phyloP scores from a whole-genome alignment of 2,888 invertebrate genomes.

The Xestobium rufovillosum region DNA sequence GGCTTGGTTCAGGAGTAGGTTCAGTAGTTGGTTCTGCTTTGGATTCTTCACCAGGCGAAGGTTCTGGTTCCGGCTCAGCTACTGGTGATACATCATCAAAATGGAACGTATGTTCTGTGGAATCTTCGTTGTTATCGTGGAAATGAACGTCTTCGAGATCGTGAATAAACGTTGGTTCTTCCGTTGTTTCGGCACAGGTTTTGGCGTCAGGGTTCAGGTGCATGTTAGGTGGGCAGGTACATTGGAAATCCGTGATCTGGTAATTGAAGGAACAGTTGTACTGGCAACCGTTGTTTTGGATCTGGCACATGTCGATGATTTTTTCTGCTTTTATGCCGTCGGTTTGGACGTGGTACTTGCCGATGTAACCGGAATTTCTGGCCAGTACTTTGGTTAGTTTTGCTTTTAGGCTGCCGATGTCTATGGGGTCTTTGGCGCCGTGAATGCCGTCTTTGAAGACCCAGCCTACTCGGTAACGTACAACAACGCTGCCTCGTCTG shows the following conservation, averaged over 20 bases:
- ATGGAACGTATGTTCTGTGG: conserved; percentile 33
- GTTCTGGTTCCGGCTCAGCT: conserved; percentile 32
- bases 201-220: conserved; percentile 45
- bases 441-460: conserved; percentile 46
- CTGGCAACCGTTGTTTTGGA: conserved; percentile 58
- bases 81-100: conserved; percentile 32
- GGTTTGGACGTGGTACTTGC: conserved; percentile 39
- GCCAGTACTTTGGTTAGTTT: conserved; percentile 47
- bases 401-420: conserved; percentile 42
- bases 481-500: conserved; percentile 59
- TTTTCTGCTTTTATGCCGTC: conserved; percentile 42
- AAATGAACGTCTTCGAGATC: conserved; percentile 23
- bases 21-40: conserved; percentile 30
- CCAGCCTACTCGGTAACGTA: conserved; percentile 61
- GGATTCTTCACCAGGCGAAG: conserved; percentile 29
- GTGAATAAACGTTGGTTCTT: conserved; percentile 27
- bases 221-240: conserved; percentile 55
- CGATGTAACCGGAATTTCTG: conserved; percentile 46
- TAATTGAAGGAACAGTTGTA: conserved; percentile 62
- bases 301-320: conserved; percentile 59
- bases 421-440: conserved; percentile 46
- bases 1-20: conserved; percentile 17
- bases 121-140: conserved; percentile 24
- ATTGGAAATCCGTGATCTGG: conserved; percentile 52
- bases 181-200: conserved; percentile 38